Percentiles rank a stretch among this genome's conserved stretches.
phyloP scores from a whole-genome alignment of 1,140 invertebrate genomes.

The Drosophila murphyi region DNA sequence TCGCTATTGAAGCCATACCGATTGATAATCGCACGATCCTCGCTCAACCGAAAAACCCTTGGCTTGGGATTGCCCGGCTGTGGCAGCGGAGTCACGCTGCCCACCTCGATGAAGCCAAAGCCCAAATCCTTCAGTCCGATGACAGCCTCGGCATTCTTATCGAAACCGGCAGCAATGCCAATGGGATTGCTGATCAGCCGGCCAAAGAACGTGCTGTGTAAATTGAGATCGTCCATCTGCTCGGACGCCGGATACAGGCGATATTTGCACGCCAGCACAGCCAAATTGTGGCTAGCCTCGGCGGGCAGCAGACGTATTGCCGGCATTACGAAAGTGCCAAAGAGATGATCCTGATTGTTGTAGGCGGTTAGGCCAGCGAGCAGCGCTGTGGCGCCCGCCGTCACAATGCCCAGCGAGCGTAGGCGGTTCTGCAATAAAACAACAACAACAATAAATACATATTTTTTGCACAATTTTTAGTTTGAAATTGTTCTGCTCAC shows the following conservation, averaged over 20 bases:
- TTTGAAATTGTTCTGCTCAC: conserved; percentile 18
- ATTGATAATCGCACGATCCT: conserved; percentile 97
- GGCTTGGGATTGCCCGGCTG: conserved; percentile 97
- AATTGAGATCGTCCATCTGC: conserved; percentile 86
- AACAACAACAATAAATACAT: background rate
- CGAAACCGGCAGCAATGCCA: conserved; percentile 98
- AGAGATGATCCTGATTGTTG: conserved; percentile 44
- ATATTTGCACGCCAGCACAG: conserved; percentile 90
- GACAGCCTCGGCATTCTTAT: conserved; percentile 97
- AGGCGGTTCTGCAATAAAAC: conserved; percentile 43
- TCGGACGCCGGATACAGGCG: conserved; percentile 88
- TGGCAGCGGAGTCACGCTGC: conserved; percentile 96
- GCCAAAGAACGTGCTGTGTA: conserved; percentile 90
- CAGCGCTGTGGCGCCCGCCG: conserved; percentile 53
- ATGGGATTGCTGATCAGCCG: conserved; percentile 93
- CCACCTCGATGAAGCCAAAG: conserved; percentile 98
- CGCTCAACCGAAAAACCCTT: conserved; percentile 93
- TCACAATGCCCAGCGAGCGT: conserved; percentile 63
- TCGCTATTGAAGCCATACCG: conserved; percentile 96
- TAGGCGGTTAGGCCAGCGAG: conserved; percentile 50
- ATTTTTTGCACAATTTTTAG: background rate
- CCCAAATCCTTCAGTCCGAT: conserved; percentile 92
- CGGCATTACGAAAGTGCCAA: conserved; percentile 69
- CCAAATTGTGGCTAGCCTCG: conserved; percentile 92
- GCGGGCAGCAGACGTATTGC: conserved; percentile 84